Conservation (phyloP, 2,113 vertebrate species). For the Elachura formosa region DNA sequence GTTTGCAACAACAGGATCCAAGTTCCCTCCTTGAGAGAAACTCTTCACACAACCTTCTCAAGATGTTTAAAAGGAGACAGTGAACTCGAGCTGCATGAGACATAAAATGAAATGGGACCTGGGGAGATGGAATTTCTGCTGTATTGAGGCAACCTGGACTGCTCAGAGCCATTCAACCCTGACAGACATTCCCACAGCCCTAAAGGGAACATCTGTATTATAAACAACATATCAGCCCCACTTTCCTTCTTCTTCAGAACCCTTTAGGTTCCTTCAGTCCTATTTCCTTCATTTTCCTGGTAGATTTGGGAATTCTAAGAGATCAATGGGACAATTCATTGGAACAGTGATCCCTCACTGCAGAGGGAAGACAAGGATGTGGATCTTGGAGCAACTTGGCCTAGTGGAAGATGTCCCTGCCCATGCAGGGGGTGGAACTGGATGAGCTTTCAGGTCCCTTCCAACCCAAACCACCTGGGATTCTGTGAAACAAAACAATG, state of each 20-base stretch:
- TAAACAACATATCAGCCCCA: not conserved
- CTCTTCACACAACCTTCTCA: not conserved
- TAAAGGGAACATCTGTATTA: not conserved
- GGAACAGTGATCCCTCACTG: accelerated
- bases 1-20: not conserved
- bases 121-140: not conserved
- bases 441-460: not conserved
- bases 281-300: not conserved
- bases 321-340: not conserved
- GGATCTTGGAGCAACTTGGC: not conserved
- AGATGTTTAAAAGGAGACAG: not conserved
- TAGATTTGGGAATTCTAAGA: not conserved
- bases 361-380: not conserved
- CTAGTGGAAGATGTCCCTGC: not conserved
- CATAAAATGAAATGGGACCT: accelerated
- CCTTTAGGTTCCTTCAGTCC: not conserved
- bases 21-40: not conserved
- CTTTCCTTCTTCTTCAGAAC: not conserved
- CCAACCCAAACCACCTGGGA: not conserved
- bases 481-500: not conserved
- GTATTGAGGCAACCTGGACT: not conserved
- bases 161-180: not conserved
- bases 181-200: not conserved
- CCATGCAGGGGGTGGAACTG: not conserved
- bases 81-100: not conserved